phyloP scores from a whole-genome alignment of 2,113 vertebrate species.

The Erythrocercus mccallii region DNA sequence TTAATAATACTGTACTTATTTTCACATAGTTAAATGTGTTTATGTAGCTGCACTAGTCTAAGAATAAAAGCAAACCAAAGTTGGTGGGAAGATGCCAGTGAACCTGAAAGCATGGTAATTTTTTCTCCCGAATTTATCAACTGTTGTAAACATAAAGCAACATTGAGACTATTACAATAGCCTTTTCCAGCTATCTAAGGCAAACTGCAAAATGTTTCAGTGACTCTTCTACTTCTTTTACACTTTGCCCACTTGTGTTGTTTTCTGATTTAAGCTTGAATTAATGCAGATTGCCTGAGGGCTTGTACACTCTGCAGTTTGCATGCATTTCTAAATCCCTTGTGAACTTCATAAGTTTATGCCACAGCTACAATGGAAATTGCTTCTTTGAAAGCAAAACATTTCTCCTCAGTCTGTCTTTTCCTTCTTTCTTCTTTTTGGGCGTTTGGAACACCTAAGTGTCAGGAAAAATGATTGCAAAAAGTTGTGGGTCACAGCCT shows the following conservation, averaged over 20 bases:
- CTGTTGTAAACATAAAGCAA: slow-evolving; percentile 25
- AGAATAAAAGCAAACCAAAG: background rate
- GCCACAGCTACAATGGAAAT: background rate
- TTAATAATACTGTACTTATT: background rate
- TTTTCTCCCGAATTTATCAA: background rate
- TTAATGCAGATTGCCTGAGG: slow-evolving; percentile 39
- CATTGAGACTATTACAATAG: background rate
- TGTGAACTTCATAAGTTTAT: slow-evolving; percentile 30
- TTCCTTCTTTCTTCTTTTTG: background rate
- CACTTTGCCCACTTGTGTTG: slow-evolving; percentile 25
- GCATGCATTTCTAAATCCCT: slow-evolving; percentile 38
- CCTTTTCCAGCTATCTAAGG: slow-evolving; percentile 29
- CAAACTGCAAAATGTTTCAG: slow-evolving; percentile 25
- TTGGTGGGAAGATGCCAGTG: background rate
- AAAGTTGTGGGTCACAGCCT: background rate
- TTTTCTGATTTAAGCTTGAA: slow-evolving; percentile 24
- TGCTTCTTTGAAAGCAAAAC: background rate
- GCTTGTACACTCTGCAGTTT: slow-evolving; percentile 18
- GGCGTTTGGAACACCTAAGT: background rate
- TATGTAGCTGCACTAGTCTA: background rate
- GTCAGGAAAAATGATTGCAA: background rate
- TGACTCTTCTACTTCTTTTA: slow-evolving; percentile 40
- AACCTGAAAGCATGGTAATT: background rate
- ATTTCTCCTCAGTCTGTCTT: background rate
- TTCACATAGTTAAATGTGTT: background rate